Conservation (phyloP, 2,113 vertebrate genomes). For the Dromaius novaehollandiae region DNA sequence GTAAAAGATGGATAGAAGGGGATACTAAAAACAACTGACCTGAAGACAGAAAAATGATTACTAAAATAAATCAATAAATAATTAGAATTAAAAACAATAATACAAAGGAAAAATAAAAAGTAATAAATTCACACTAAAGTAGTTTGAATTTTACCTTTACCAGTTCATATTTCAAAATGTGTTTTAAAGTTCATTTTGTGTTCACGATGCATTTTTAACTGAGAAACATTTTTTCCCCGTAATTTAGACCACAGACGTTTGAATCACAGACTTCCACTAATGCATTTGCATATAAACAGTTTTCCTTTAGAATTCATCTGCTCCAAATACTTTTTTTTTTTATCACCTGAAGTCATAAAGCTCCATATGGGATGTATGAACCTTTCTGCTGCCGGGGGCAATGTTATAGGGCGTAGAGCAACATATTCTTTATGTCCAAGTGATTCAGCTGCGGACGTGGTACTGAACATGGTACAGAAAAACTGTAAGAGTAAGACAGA, state of each 20-base stretch:
- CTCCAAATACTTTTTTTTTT: not conserved
- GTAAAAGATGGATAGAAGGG: not conserved
- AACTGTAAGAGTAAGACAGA: not conserved
- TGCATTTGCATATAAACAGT: not conserved
- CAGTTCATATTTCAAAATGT: not conserved
- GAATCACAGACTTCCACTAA: not conserved
- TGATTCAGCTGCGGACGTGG: not conserved
- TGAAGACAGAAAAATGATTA: not conserved
- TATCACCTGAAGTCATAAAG: not conserved
- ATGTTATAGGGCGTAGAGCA: rapidly evolving
- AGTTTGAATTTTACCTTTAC: not conserved
- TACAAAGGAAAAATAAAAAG: not conserved
- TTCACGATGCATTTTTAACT: conserved; percentile 24
- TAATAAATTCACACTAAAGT: not conserved
- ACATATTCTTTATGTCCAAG: not conserved
- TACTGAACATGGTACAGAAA: not conserved
- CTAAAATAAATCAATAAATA: not conserved
- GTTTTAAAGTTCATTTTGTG: not conserved
- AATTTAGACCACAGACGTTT: conserved; percentile 19
- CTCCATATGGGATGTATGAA: not conserved
- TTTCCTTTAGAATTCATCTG: not conserved
- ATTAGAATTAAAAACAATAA: not conserved
- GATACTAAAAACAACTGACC: not conserved
- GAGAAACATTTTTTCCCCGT: not conserved
- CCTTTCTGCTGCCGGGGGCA: not conserved